A percentile compares a stretch with the other conserved stretches of the same genome.
Conservation (phyloP, 1,140 invertebrate genomes). For the Pseudomyrmex concolor region DNA sequence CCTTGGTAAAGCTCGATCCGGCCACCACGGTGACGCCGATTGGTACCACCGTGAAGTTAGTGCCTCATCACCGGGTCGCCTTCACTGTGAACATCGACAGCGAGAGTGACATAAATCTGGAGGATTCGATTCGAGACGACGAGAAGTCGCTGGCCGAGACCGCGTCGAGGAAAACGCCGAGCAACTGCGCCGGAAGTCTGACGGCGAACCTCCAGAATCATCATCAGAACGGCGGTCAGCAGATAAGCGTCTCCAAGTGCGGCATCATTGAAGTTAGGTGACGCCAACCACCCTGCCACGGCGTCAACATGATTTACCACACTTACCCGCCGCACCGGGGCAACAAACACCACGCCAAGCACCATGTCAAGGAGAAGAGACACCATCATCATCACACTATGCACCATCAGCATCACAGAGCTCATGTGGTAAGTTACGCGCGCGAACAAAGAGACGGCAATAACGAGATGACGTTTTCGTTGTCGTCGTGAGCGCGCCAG, state of each 20-base stretch:
- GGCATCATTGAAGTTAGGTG: constrained; percentile 83
- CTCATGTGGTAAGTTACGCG: constrained; percentile 80
- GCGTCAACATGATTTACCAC: constrained; percentile 82
- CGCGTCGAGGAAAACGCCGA: constrained; percentile 53
- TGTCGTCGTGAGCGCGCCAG: not conserved
- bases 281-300: constrained; percentile 82
- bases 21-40: constrained; percentile 83
- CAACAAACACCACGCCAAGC: constrained; percentile 81
- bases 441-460: constrained; percentile 5
- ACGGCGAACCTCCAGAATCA: constrained; percentile 55
- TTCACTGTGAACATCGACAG: constrained; percentile 78
- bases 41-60: constrained; percentile 76
- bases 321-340: constrained; percentile 83
- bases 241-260: constrained; percentile 75
- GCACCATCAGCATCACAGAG: constrained; percentile 83
- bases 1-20: constrained; percentile 83
- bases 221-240: constrained; percentile 62
- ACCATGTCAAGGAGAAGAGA: constrained; percentile 81
- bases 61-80: constrained; percentile 75
- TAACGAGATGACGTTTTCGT: not conserved
- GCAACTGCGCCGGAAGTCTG: constrained; percentile 42
- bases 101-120: constrained; percentile 76
- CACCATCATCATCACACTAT: constrained; percentile 82
- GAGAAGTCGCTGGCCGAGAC: constrained; percentile 48
- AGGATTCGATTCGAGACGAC: constrained; percentile 34